Conservation (phyloP, 2,113 vertebrate species). For the Daphoenositta chrysoptera region DNA sequence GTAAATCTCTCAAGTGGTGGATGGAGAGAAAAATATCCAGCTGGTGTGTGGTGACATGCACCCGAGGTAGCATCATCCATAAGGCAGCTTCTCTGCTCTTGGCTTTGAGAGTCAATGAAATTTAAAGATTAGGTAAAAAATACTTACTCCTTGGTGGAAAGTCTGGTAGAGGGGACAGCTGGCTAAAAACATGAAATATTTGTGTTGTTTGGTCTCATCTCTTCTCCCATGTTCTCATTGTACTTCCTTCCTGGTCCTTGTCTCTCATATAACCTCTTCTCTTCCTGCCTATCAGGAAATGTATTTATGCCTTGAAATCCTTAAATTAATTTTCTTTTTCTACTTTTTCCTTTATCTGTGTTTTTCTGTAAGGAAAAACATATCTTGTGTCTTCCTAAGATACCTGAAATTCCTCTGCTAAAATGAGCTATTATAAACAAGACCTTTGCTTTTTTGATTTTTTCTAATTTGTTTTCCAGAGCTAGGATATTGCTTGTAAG, state of each 20-base stretch:
- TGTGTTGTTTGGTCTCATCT: neutral
- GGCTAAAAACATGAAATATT: neutral
- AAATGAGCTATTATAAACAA: neutral
- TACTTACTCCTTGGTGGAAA: fast-evolving
- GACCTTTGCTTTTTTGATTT: neutral
- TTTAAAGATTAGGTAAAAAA: neutral
- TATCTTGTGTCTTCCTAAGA: neutral
- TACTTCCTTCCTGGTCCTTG: neutral
- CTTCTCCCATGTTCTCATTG: neutral
- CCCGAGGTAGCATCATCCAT: fast-evolving
- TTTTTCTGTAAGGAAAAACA: neutral
- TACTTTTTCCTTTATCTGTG: neutral
- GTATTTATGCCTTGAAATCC: neutral
- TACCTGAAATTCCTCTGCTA: neutral
- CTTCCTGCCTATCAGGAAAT: neutral
- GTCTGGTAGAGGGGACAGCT: neutral
- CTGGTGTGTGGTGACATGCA: neutral
- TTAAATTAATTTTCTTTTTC: neutral
- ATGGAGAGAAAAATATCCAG: neutral
- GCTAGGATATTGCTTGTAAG: neutral
- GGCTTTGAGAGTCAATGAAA: neutral
- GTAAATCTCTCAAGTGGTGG: neutral
- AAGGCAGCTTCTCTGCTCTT: neutral
- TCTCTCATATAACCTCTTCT: neutral
- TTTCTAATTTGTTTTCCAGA: neutral